A percentile compares a stretch with the other conserved stretches of the same genome.
These are phyloP conservation scores for Tichodroma muraria DNA, from an alignment of 2,113 vertebrate species.

Conservation along the genomic window DNA sequence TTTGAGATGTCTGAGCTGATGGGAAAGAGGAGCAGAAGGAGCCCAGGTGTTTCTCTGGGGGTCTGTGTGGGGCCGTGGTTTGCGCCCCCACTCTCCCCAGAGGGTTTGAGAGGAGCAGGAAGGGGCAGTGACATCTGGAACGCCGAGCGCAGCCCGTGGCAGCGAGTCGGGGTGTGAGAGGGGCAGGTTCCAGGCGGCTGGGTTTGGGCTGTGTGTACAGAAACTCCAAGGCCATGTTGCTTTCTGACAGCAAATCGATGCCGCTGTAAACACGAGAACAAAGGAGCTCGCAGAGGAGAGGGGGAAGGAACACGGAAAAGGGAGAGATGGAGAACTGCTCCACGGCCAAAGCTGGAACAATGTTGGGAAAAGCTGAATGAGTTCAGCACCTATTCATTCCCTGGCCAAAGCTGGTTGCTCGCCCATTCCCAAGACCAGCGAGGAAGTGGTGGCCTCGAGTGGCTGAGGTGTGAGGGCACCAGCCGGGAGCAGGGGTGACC, in stretches of 20 bases:
- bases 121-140: not conserved
- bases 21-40: not conserved
- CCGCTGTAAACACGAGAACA: constrained; percentile 55
- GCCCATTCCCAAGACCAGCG: not conserved
- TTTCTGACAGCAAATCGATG: constrained; percentile 61
- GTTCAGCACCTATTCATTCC: not conserved
- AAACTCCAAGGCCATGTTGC: constrained; percentile 33
- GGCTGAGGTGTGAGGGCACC: not conserved
- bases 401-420: not conserved
- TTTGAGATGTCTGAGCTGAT: not conserved
- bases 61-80: not conserved
- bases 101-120: not conserved
- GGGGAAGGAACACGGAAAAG: constrained; percentile 37
- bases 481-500: not conserved
- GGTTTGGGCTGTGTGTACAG: not conserved
- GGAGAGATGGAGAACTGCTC: constrained; percentile 25
- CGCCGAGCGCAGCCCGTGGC: not conserved
- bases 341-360: not conserved
- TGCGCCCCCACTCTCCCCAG: not conserved
- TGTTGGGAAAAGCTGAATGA: constrained; percentile 30
- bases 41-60: not conserved
- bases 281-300: constrained; percentile 40
- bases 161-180: not conserved
- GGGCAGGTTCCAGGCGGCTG: not conserved
- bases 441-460: not conserved